Percentiles rank a stretch among this genome's conserved stretches.
These are phyloP conservation scores for Strigamia transsilvanica DNA, from an alignment of 2,888 invertebrate species.

Conservation along the genomic window DNA sequence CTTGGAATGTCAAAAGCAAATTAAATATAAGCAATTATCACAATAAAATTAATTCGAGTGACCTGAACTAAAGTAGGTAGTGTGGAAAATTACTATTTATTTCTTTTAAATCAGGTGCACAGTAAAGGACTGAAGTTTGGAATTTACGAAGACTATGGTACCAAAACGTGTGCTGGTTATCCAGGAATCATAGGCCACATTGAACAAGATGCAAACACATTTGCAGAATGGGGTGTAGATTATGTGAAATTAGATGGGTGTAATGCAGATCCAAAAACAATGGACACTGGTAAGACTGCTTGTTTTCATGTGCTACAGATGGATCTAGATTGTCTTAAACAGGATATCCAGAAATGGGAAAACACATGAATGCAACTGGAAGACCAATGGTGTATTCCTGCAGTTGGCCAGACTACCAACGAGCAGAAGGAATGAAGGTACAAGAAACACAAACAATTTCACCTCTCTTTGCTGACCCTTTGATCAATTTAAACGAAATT, in stretches of 20 bases:
- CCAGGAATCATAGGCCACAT: conserved; percentile 90
- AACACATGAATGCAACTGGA: conserved; percentile 66
- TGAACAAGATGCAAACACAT: conserved; percentile 86
- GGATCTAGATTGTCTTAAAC: neutral
- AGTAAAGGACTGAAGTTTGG: conserved; percentile 93
- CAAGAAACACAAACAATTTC: too few species aligned
- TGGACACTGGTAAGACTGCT: conserved; percentile 75
- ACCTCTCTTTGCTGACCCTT: too few species aligned
- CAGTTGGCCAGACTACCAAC: conserved; percentile 67
- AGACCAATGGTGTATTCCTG: conserved; percentile 68
- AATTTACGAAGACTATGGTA: conserved; percentile 97
- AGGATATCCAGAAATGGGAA: conserved; percentile 67
- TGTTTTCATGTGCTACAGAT: conserved; percentile 44
- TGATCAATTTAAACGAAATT: too few species aligned
- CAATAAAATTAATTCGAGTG: too few species aligned
- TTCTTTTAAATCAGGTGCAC: conserved; percentile 85
- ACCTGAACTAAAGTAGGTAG: too few species aligned
- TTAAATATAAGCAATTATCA: too few species aligned
- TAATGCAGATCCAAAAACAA: conserved; percentile 86
- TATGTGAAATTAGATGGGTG: conserved; percentile 98
- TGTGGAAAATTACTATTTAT: too few species aligned
- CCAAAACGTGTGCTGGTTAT: conserved; percentile 96
- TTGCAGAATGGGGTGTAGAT: conserved; percentile 94
- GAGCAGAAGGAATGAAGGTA: conserved; percentile 25
- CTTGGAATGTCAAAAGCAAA: too few species aligned